phyloP scores from a whole-genome alignment of 2,888 invertebrate genomes.

The Euphydryas editha region DNA sequence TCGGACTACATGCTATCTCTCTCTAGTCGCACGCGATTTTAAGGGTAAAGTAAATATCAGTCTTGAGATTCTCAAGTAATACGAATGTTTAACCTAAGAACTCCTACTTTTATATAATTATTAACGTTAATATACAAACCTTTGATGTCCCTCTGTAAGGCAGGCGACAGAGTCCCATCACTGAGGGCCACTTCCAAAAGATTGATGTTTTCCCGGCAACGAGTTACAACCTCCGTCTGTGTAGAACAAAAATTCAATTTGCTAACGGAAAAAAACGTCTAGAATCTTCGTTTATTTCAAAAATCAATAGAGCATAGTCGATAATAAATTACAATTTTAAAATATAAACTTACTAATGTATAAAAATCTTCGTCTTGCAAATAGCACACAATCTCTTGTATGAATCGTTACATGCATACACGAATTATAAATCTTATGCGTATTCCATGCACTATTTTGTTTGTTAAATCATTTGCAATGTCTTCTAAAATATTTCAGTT shows the following conservation, averaged over 20 bases:
- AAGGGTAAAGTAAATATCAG: background rate
- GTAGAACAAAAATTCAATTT: conserved; percentile 62
- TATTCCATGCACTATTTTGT: conserved; percentile 32
- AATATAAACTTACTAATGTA: conserved; percentile 24
- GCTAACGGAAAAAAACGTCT: conserved; percentile 43
- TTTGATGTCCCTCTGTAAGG: conserved; percentile 84
- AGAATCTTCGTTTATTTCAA: conserved; percentile 30
- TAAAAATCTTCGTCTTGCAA: conserved; percentile 16
- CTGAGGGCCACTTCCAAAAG: conserved; percentile 89
- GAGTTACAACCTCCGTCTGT: conserved; percentile 92
- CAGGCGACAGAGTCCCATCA: conserved; percentile 78
- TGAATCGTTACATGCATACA: conserved; percentile 30
- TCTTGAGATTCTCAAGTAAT: no score
- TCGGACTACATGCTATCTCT: no score
- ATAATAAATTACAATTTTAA: conserved; percentile 10
- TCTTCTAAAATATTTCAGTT: conserved; percentile 23
- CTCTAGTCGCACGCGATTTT: no score
- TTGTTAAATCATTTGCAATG: conserved; percentile 4
- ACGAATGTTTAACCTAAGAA: no score
- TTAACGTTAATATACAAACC: conserved; percentile 71
- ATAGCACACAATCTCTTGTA: conserved; percentile 18
- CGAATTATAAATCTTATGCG: conserved; percentile 12
- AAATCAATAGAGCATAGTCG: conserved; percentile 8
- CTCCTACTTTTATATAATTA: background rate
- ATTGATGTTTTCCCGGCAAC: conserved; percentile 93